Evolutionary conservation across 2,113 vertebrate species (phyloP), one percentile per base, ranked within the genome.

Genomic region (Trogon surrucura): DNA sequence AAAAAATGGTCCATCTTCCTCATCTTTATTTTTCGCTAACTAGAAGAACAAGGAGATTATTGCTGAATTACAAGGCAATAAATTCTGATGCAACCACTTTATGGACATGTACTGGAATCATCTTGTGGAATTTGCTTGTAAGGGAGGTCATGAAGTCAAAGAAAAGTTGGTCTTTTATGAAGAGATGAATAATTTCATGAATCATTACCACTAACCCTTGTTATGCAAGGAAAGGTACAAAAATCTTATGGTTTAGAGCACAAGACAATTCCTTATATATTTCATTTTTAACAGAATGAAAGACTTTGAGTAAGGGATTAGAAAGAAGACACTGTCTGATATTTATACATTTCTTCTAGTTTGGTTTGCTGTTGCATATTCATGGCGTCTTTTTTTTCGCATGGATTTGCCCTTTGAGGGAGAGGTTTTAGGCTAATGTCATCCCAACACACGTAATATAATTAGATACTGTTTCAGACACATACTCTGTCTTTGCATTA

Each of bases 181-280:
- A 96, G 69, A 61, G 44, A 53, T 95, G 83, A 92, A 95, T 74
- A 95, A 92, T 32, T 74, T 83, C 16, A 44, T 93, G 72, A 95
- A 51, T 93, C 88, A 86, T 81, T 91, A 74, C 67, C 91, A 86
- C 29, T 78, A 93, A 90, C 12, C 45, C 66, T 27, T 62, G 22
- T 66, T 78, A 50, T 7, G 18, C 65, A 89, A 93, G 23, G 29
- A 80, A 91, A 78, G 21, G 20, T 47, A 78, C 29, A 69, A 95
- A 92, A 82, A 75, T 51, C 41, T 62, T 41, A 48, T 2, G 4
- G 83, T 80, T 56, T 88, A 66, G 41, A 56, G 32, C 14, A 58
- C 20, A 75, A 85, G 11, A 71, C n/a, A 9, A 64, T 57, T 56
- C 25, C 66, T 91, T 50, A 19, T 7, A 7, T 26, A 38, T 25